phyloP scores from a whole-genome alignment of 92 coral and sea anemone species.

The Zoanthus sociatus region DNA sequence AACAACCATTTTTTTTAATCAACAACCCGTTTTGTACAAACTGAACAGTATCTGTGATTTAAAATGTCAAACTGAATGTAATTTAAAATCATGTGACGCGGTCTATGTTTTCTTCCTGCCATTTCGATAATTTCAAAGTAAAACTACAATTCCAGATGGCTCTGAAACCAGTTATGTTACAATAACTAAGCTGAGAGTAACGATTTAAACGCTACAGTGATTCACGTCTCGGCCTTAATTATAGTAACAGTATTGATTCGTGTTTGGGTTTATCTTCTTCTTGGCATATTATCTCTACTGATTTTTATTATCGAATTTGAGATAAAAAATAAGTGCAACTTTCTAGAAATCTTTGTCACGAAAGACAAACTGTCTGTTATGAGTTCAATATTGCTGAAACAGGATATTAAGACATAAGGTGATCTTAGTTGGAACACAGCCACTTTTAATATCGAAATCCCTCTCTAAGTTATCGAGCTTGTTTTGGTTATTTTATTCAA shows the following conservation, averaged over 20 bases:
- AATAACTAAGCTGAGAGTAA: background rate
- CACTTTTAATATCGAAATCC: slow-evolving; percentile 10
- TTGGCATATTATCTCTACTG: background rate
- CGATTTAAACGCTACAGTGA: background rate
- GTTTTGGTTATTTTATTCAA: background rate
- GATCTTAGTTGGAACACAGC: slow-evolving; percentile 22
- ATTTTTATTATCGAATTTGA: background rate
- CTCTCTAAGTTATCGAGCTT: background rate
- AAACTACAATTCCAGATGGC: background rate
- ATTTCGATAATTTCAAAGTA: background rate
- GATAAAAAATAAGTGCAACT: background rate
- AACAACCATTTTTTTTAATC: background rate
- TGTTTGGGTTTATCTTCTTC: background rate
- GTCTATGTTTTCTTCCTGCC: background rate
- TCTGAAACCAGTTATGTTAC: background rate
- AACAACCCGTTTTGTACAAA: background rate
- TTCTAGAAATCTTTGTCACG: slow-evolving; percentile 9
- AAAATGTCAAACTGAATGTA: too few species aligned
- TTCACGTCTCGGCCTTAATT: background rate
- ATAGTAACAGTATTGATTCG: background rate
- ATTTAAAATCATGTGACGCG: background rate
- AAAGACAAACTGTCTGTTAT: slow-evolving; percentile 3
- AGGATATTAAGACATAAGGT: slow-evolving; percentile 9
- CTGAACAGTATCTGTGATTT: background rate
- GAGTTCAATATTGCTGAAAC: background rate